Conservation (phyloP, 2,113 vertebrate genomes). For the Peromyscus leucopus region DNA sequence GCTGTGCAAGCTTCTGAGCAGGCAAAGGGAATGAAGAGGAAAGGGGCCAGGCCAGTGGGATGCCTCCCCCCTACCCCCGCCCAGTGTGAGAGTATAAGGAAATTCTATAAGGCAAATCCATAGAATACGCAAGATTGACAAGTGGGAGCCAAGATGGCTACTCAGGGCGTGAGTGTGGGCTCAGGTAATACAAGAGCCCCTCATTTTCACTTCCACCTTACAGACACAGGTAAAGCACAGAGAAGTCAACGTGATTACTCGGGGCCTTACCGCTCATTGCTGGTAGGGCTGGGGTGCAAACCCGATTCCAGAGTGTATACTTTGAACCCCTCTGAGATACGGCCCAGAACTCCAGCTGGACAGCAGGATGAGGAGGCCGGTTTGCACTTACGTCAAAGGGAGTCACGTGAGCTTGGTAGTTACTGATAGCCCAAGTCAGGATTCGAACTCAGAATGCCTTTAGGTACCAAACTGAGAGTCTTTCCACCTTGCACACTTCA, state of each 20-base stretch:
- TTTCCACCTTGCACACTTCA: neutral
- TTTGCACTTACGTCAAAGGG: neutral
- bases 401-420: neutral
- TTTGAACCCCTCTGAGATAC: neutral
- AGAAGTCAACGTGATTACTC: neutral
- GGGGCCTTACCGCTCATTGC: neutral
- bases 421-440: neutral
- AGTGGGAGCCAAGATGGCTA: rapidly evolving
- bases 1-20: neutral
- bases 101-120: neutral
- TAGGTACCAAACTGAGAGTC: neutral
- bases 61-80: too few species aligned
- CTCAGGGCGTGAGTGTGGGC: neutral
- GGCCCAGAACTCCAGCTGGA: neutral
- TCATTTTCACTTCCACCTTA: neutral
- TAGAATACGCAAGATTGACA: neutral
- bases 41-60: neutral
- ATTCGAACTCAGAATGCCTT: neutral
- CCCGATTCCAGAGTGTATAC: neutral
- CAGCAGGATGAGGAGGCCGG: neutral
- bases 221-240: neutral
- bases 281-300: neutral
- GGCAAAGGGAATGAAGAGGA: too few species aligned
- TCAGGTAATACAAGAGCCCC: neutral
- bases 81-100: neutral